phyloP scores from a whole-genome alignment of 2,797 vertebrate genomes.

The Xiphophorus birchmanni region DNA sequence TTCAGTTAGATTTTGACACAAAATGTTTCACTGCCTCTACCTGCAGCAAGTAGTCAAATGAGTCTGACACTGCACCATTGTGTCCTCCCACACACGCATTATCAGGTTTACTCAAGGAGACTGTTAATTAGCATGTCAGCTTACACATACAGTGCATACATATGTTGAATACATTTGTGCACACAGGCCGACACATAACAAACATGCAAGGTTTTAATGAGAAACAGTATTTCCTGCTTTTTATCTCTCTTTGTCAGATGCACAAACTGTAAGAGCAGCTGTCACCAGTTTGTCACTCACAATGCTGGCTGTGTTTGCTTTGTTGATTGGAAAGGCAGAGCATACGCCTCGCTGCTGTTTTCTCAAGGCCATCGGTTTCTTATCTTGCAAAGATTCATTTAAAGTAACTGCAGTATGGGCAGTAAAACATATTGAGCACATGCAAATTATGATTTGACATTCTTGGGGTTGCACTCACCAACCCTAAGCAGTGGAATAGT shows the following conservation, averaged over 20 bases:
- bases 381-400: constrained; percentile 54
- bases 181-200: constrained; percentile 50
- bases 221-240: constrained; percentile 79
- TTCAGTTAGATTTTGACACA: not conserved
- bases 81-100: constrained; percentile 15
- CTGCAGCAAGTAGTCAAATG: constrained; percentile 6
- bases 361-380: constrained; percentile 45
- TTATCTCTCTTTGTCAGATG: constrained; percentile 59
- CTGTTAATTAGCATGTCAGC: constrained; percentile 80
- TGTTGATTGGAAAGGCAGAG: constrained; percentile 67
- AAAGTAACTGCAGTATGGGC: constrained; percentile 29
- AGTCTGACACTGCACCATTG: constrained; percentile 10
- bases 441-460: constrained; percentile 11
- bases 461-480: constrained; percentile 5
- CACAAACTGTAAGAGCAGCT: constrained; percentile 30
- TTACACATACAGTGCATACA: constrained; percentile 25
- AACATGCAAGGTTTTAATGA: constrained; percentile 68
- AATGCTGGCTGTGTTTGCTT: constrained; percentile 73
- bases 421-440: constrained; percentile 21
- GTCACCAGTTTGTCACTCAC: constrained; percentile 49
- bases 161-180: constrained; percentile 63
- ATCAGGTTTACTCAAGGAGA: constrained; percentile 71
- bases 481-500: not conserved
- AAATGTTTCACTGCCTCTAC: constrained; percentile 2
- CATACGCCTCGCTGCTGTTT: constrained; percentile 48